A percentile compares a stretch with the other conserved stretches of the same genome.
Conservation (phyloP, 1,140 invertebrate genomes). For the Cyrtorhinus lividipennis region DNA sequence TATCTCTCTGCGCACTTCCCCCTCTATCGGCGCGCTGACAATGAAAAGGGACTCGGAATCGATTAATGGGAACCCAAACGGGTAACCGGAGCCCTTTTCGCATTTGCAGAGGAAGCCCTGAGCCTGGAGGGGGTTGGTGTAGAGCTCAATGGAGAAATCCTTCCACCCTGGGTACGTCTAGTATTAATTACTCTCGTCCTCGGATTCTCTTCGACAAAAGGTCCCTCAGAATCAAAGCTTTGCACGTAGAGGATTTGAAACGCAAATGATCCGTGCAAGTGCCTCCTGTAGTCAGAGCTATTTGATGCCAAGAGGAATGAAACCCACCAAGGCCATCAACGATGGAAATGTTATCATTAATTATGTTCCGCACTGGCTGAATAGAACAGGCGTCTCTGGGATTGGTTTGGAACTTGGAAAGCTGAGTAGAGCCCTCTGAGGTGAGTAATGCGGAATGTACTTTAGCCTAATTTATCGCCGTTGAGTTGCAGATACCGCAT, state of each 20-base stretch:
- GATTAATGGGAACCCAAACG: background rate
- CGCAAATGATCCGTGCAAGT: constrained; percentile 3
- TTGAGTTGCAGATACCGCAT: no score
- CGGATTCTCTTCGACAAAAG: background rate
- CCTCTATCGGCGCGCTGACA: no score
- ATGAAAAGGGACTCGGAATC: background rate
- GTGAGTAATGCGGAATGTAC: no score
- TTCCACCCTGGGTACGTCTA: background rate
- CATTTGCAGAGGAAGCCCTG: background rate
- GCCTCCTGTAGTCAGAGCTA: no score
- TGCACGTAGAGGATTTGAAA: background rate
- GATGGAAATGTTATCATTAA: constrained; percentile 1
- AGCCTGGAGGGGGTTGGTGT: no score
- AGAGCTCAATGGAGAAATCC: constrained; percentile 1
- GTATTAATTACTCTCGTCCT: background rate
- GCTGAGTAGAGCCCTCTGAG: background rate
- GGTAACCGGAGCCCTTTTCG: background rate
- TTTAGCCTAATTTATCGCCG: no score
- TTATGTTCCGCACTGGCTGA: constrained; percentile 1
- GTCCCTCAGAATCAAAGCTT: background rate
- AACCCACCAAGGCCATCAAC: background rate
- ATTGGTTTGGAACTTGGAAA: no score
- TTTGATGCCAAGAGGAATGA: background rate
- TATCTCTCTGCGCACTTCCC: background rate
- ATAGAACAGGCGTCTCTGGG: background rate